Conservation (phyloP, 2,888 invertebrate genomes). For the Scrobipalpa atriplicella region DNA sequence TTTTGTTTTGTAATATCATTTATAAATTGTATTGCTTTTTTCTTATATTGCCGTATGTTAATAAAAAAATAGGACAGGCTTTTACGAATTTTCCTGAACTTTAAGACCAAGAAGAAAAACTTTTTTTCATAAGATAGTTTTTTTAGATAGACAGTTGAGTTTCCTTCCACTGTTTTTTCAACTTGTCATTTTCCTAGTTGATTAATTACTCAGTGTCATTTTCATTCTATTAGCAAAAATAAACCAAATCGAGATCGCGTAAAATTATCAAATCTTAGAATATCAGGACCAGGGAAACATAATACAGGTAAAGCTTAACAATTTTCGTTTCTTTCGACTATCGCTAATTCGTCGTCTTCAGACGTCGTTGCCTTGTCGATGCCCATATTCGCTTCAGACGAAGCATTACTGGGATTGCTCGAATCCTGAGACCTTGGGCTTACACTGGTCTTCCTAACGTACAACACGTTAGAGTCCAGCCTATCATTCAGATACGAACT, state of each 20-base stretch:
- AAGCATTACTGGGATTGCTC: conserved; percentile 54
- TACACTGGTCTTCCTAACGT: conserved; percentile 67
- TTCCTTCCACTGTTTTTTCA: no score
- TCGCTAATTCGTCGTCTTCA: conserved; percentile 75
- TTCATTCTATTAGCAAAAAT: background rate
- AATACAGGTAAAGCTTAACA: background rate
- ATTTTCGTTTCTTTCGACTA: conserved; percentile 61
- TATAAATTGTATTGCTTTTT: no score
- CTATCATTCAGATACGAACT: conserved; percentile 62
- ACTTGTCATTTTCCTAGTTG: no score
- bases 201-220: no score
- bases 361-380: conserved; percentile 74
- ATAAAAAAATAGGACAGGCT: no score
- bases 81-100: no score
- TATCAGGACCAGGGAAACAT: background rate
- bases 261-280: background rate
- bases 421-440: conserved; percentile 75
- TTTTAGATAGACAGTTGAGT: no score
- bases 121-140: no score
- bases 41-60: no score
- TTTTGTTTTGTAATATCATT: no score
- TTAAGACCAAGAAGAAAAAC: no score
- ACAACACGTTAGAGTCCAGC: conserved; percentile 68
- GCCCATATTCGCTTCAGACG: conserved; percentile 71
- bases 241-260: background rate